Conservation (phyloP, 1,140 invertebrate species). For the Drosophila pallidifrons region DNA sequence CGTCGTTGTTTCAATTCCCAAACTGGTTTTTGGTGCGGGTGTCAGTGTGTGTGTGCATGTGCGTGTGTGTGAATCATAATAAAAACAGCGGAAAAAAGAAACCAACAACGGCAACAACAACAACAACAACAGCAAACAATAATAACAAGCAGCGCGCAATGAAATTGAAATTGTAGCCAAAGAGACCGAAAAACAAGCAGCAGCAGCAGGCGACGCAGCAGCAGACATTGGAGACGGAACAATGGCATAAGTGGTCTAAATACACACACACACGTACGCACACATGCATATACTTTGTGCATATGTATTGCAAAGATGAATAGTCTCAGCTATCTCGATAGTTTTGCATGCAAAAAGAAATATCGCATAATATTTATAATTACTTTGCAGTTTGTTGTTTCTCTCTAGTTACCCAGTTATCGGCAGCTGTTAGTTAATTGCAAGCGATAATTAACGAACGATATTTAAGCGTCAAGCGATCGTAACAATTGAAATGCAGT, state of each 20-base stretch:
- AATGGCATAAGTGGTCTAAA: conserved; percentile 52
- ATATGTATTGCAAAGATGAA: neutral
- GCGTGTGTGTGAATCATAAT: conserved; percentile 73
- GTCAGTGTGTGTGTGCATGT: conserved; percentile 51
- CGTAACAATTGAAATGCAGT: neutral
- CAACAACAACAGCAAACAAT: conserved; percentile 44
- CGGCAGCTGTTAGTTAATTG: conserved; percentile 7
- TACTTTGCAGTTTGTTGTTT: neutral
- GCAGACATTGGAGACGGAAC: conserved; percentile 32
- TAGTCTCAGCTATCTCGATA: conserved; percentile 11
- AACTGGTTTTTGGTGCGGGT: conserved; percentile 62
- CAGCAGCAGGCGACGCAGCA: conserved; percentile 5
- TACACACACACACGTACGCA: conserved; percentile 4
- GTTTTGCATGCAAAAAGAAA: neutral
- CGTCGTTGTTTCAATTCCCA: conserved; percentile 16
- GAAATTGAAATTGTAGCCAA: conserved; percentile 78
- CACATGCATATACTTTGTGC: conserved; percentile 1
- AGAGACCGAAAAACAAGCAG: conserved; percentile 28
- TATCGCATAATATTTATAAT: neutral
- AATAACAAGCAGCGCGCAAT: conserved; percentile 48
- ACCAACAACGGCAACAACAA: conserved; percentile 42
- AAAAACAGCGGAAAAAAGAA: conserved; percentile 52
- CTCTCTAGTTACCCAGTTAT: conserved; percentile 11
- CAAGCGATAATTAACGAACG: neutral
- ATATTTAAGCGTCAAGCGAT: neutral